These are phyloP conservation scores for Agrochola lota DNA, from an alignment of 2,888 invertebrate species.

Conservation along the genomic window DNA sequence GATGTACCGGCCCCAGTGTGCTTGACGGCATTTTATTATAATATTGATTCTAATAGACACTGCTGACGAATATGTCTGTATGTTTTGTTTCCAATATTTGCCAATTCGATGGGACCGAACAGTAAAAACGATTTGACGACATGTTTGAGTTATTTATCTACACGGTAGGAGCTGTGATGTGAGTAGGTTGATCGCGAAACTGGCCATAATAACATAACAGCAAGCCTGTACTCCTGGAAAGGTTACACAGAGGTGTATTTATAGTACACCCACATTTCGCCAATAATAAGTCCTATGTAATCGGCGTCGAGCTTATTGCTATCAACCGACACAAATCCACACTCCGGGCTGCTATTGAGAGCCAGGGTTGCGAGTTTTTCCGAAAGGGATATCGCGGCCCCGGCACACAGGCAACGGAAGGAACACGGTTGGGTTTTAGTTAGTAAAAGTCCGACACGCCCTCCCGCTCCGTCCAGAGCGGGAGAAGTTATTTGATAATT, in stretches of 20 bases:
- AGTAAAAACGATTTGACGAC: not conserved
- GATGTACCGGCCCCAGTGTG: slow-evolving; percentile 37
- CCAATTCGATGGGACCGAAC: not conserved
- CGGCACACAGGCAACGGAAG: too few species aligned
- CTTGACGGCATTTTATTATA: slow-evolving; percentile 59
- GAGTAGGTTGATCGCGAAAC: not conserved
- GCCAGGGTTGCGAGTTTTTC: too few species aligned
- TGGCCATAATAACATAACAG: not conserved
- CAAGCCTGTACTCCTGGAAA: not conserved
- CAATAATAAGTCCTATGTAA: not conserved
- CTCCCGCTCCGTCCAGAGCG: too few species aligned
- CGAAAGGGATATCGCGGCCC: too few species aligned
- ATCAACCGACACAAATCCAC: too few species aligned
- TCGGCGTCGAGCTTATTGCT: too few species aligned
- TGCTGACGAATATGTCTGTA: slow-evolving; percentile 15
- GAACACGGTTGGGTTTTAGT: too few species aligned
- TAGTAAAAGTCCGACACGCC: too few species aligned
- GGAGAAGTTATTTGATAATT: too few species aligned
- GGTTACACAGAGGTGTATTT: not conserved
- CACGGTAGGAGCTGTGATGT: not conserved
- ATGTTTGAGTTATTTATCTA: not conserved
- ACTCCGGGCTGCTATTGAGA: not conserved
- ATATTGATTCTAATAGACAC: slow-evolving; percentile 64
- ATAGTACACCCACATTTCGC: not conserved
- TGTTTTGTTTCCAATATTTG: not conserved